Conservation (phyloP, 2,797 vertebrate genomes). For the Steatocranus sp. region DNA sequence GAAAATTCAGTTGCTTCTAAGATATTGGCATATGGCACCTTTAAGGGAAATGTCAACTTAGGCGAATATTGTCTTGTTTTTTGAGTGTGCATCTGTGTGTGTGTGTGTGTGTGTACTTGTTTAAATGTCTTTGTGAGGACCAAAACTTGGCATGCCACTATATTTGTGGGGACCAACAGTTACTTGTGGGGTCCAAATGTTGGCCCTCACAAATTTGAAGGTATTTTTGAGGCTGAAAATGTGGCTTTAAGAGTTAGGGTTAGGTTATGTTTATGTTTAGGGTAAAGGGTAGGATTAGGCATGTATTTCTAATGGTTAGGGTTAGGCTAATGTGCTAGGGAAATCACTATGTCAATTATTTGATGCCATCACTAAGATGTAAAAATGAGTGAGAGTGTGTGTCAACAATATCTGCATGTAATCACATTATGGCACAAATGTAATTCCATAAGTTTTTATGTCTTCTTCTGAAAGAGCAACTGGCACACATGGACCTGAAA, state of each 20-base stretch:
- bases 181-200: background rate
- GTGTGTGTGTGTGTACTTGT: background rate
- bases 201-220: background rate
- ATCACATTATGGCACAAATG: background rate
- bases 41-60: background rate
- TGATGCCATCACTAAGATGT: background rate
- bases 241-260: background rate
- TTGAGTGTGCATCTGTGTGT: background rate
- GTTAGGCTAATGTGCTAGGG: background rate
- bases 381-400: background rate
- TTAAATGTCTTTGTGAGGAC: background rate
- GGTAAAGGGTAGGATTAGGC: background rate
- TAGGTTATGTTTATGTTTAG: background rate
- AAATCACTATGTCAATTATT: background rate
- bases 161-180: background rate
- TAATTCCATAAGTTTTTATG: background rate
- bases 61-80: background rate
- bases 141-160: background rate
- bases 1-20: background rate
- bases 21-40: background rate
- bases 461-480: background rate
- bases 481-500: background rate
- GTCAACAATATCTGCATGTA: background rate
- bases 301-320: background rate
- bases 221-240: background rate